These are phyloP conservation scores for Numida meleagris DNA, from an alignment of 2,113 vertebrate species.

Conservation along the genomic window DNA sequence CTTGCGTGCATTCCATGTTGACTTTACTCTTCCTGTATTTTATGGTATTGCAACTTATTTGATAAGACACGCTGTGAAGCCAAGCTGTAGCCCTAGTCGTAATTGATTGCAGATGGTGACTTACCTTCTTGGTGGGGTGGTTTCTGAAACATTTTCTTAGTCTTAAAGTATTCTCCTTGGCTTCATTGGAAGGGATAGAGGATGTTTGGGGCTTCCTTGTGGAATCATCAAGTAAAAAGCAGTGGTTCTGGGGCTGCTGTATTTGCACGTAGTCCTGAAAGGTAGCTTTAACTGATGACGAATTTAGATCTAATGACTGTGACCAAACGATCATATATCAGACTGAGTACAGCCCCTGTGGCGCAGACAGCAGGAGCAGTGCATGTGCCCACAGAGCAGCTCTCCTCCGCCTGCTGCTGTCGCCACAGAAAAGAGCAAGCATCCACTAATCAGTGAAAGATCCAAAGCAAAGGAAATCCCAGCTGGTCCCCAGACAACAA, in stretches of 20 bases:
- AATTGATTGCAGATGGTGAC: conserved; percentile 28
- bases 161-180: conserved; percentile 18
- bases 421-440: neutral
- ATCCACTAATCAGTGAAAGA: neutral
- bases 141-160: conserved; percentile 12
- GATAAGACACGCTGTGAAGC: conserved; percentile 27
- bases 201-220: neutral
- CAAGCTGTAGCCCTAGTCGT: neutral
- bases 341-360: neutral
- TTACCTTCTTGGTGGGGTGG: conserved; percentile 19
- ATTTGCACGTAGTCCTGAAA: conserved; percentile 51
- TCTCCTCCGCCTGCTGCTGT: neutral
- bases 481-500: neutral
- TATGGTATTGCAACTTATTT: neutral
- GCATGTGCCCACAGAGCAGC: neutral
- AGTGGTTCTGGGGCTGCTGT: neutral
- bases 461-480: neutral
- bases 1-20: neutral
- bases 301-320: conserved; percentile 59
- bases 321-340: neutral
- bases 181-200: neutral
- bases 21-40: conserved; percentile 21
- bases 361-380: neutral
- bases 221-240: neutral
- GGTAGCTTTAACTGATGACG: conserved; percentile 31